These are phyloP conservation scores for Ruditapes philippinarum DNA, from an alignment of 1,140 invertebrate species.

Conservation along the genomic window DNA sequence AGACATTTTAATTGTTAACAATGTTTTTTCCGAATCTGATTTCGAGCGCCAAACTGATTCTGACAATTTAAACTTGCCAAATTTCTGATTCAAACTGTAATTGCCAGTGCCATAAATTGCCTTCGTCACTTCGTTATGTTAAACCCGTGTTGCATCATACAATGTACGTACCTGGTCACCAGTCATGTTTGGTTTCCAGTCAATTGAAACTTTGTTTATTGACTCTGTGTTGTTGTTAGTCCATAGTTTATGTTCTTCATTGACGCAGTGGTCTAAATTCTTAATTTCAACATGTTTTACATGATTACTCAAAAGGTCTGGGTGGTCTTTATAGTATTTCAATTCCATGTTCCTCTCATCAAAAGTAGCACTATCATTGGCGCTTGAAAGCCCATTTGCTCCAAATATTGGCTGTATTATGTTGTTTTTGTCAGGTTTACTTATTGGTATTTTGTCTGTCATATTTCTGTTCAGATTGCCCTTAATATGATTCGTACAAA, in stretches of 20 bases:
- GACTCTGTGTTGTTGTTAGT: conserved; percentile 44
- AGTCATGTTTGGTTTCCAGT: neutral
- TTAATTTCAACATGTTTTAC: neutral
- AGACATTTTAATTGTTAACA: neutral
- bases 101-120: conserved; percentile 36
- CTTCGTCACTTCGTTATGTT: conserved; percentile 15
- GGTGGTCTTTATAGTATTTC: neutral
- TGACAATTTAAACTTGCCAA: neutral
- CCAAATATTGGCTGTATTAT: conserved; percentile 45
- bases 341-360: conserved; percentile 12
- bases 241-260: neutral
- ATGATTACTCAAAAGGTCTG: neutral
- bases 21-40: conserved; percentile 8
- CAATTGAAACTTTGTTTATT: conserved; percentile 42
- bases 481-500: conserved; percentile 66
- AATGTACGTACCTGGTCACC: neutral
- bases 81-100: neutral
- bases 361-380: conserved; percentile 18
- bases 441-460: conserved; percentile 40
- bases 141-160: conserved; percentile 14
- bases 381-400: conserved; percentile 4
- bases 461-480: conserved; percentile 57
- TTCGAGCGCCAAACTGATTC: neutral
- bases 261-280: neutral
- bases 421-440: neutral